Evolutionary conservation across 1,140 invertebrate species (phyloP).

Genomic region (Diorhabda sublineata): DNA sequence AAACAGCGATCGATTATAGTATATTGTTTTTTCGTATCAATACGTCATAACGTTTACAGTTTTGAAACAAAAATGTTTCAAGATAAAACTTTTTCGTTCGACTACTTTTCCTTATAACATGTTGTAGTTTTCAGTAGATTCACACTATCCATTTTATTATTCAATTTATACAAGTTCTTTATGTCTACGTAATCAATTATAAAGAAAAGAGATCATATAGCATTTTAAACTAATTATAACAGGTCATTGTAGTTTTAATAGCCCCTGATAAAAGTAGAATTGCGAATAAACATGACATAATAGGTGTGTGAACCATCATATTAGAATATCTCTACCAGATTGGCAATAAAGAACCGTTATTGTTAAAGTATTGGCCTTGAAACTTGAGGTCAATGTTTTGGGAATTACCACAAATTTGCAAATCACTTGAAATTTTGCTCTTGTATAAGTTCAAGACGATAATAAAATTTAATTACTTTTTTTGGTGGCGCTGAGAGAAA

Average conservation of each 20-base stretch:
- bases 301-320: background rate
- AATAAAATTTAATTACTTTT: conserved; percentile 3
- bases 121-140: no score
- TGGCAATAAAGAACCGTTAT: background rate
- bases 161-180: no score
- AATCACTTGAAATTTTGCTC: conserved; percentile 2
- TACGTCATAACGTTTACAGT: no score
- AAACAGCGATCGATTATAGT: no score
- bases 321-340: conserved; percentile 1
- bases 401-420: background rate
- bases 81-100: no score
- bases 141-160: no score
- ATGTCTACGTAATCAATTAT: no score
- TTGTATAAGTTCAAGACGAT: background rate
- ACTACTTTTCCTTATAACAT: no score
- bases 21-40: no score
- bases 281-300: conserved; percentile 1
- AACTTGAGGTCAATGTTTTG: conserved; percentile 2
- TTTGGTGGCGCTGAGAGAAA: background rate
- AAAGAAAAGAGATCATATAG: no score
- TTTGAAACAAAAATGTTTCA: no score
- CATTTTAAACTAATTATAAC: no score
- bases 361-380: conserved; percentile 1
- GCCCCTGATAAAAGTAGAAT: background rate
- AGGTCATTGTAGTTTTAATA: background rate